Percentiles rank a stretch among this genome's conserved stretches.
Conservation (phyloP, 2,113 vertebrate genomes). For the Tachuris rubrigastra region DNA sequence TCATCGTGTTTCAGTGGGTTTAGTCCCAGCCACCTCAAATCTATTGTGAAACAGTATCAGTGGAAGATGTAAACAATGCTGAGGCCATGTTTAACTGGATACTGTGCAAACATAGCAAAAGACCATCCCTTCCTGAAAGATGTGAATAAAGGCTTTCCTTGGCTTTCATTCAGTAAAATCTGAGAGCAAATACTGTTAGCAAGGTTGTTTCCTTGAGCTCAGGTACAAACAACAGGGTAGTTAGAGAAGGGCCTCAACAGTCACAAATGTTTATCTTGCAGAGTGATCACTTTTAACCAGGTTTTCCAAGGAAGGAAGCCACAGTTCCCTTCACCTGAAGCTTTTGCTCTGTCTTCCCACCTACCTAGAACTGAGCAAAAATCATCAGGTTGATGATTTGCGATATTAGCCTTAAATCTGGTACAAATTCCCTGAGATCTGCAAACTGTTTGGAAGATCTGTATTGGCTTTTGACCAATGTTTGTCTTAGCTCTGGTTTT, state of each 20-base stretch:
- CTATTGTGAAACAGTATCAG: neutral
- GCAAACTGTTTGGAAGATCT: neutral
- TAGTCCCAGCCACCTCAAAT: fast-evolving
- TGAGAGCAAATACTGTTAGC: neutral
- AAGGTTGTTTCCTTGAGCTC: neutral
- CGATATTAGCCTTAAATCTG: neutral
- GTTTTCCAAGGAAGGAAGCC: neutral
- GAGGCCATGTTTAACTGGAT: neutral
- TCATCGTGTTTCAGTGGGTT: neutral
- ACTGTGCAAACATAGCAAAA: neutral
- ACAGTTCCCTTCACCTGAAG: neutral
- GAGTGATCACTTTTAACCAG: neutral
- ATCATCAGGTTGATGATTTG: neutral
- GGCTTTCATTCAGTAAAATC: neutral
- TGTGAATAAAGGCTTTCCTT: neutral
- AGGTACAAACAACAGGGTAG: neutral
- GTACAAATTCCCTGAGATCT: neutral
- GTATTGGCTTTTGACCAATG: neutral
- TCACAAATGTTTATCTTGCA: neutral
- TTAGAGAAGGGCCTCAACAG: neutral
- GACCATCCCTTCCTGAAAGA: neutral
- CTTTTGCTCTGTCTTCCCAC: neutral
- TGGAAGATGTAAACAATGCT: neutral
- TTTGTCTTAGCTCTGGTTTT: neutral
- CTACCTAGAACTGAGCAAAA: neutral